Base-by-base conservation (phyloP, 2,113 vertebrate genomes). In the Datnioides undecimradiatus region DNA sequence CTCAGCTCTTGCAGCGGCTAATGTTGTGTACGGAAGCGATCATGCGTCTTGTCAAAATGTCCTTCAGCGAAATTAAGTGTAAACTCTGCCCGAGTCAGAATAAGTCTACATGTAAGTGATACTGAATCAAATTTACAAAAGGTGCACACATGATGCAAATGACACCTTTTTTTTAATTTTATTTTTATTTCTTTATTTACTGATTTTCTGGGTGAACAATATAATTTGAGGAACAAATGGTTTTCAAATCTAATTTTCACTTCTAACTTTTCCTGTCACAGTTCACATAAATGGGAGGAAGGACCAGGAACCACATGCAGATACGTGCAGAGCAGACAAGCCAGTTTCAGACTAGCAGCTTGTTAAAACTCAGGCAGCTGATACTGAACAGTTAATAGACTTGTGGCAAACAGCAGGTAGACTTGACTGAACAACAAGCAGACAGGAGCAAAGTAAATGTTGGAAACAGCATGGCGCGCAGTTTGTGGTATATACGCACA, bases 1-100 rank as follows among this genome's bases (percentile, higher is more conserved):
- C 51, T 76, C 34, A 54, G 6, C 25, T 60, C 25, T 27, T 29
- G 33, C 8, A 69, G 54, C 43, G 29, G 48, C 27, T 70, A 36
- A 67, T 65, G 16, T 21, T 49, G 41, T 36, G 40, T 46, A 13
- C 19, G 2, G 41, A 23, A 27, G 16, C 33, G 11, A 29, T 36
- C 73, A 49, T 33, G 48, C 10, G 33, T 55, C 45, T 43, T 55
- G 41, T 57, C 55, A 38, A 78, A 75, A 77, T 68, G 60, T 64
- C 70, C 54, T 78, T 87, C 7, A 25, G 67, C 0, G 6, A 54
- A 1, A 74, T 2, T 2, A 12, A n/a, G 31, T 54, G 49, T 29
- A 17, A n/a, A 73, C 23, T 19, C 17, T 17, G n/a, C 2, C n/a
- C 16, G 38, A 21, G 11, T 23, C 34, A 49, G 29, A 66, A 58